Conservation (phyloP, 1,140 invertebrate species). For the Danaus melanippus region DNA sequence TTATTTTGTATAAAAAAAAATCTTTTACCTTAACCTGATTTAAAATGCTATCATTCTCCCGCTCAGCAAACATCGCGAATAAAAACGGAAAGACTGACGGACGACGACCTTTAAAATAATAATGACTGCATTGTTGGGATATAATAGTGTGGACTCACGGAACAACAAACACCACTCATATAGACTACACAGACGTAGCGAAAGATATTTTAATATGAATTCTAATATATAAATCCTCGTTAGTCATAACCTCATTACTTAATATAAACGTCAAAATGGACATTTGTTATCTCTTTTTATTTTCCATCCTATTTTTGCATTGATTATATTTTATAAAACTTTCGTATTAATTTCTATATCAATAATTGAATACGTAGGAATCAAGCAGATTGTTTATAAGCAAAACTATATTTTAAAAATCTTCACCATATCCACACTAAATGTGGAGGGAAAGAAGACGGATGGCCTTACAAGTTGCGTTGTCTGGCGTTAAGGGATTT, state of each 20-base stretch:
- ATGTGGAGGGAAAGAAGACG: constrained; percentile 55
- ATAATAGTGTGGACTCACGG: constrained; percentile 27
- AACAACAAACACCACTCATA: no score
- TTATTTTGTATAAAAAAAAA: background rate
- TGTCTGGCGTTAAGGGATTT: constrained; percentile 66
- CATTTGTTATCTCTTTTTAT: background rate
- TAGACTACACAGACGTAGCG: no score
- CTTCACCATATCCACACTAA: constrained; percentile 31
- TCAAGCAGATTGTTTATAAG: no score
- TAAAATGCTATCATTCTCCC: constrained; percentile 59
- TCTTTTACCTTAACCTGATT: constrained; percentile 64
- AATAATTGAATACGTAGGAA: constrained; percentile 4
- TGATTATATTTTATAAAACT: constrained; percentile 3
- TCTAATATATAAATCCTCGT: no score
- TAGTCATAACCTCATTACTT: no score
- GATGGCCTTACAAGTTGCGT: constrained; percentile 48
- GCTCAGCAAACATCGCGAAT: constrained; percentile 34
- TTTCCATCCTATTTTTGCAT: constrained; percentile 1
- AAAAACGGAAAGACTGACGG: constrained; percentile 54
- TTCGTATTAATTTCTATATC: constrained; percentile 5
- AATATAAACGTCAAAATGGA: no score
- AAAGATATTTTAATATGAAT: no score
- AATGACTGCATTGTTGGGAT: constrained; percentile 59
- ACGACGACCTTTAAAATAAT: constrained; percentile 58
- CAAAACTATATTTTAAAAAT: no score